Evolutionary conservation across 1,140 invertebrate genomes (phyloP).

Genomic region (Aculops lycopersici): DNA sequence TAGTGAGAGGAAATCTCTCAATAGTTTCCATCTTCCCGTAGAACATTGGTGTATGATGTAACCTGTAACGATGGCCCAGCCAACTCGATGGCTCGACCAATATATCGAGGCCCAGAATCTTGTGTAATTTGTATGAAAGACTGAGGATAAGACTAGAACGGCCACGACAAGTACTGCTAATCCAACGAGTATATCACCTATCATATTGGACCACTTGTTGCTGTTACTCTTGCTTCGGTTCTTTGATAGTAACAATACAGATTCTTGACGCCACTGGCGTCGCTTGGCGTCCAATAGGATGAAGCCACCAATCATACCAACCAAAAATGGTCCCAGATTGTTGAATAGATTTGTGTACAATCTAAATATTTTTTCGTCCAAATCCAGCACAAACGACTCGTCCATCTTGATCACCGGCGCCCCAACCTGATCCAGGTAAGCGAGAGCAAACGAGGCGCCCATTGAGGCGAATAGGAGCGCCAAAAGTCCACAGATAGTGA

Average conservation of each 20-base stretch:
- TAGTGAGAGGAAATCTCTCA: not conserved
- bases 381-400: not conserved
- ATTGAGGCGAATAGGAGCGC: not conserved
- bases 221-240: not conserved
- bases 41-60: not conserved
- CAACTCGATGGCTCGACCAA: not conserved
- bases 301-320: not conserved
- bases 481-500: not conserved
- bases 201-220: not conserved
- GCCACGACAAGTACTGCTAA: not conserved
- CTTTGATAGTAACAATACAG: not conserved
- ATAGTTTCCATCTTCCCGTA: not conserved
- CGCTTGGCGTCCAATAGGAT: no score
- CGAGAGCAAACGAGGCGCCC: not conserved
- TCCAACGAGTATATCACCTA: not conserved
- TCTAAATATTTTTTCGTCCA: not conserved
- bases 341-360: not conserved
- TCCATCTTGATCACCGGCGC: not conserved
- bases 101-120: not conserved
- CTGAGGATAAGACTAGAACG: not conserved
- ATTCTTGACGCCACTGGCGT: no score
- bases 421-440: not conserved
- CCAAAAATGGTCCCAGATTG: not conserved
- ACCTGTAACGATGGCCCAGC: not conserved
- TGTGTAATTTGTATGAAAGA: not conserved